Evolutionary conservation across 2,888 invertebrate genomes (phyloP).

Genomic region (Drosophila tanythrix): DNA sequence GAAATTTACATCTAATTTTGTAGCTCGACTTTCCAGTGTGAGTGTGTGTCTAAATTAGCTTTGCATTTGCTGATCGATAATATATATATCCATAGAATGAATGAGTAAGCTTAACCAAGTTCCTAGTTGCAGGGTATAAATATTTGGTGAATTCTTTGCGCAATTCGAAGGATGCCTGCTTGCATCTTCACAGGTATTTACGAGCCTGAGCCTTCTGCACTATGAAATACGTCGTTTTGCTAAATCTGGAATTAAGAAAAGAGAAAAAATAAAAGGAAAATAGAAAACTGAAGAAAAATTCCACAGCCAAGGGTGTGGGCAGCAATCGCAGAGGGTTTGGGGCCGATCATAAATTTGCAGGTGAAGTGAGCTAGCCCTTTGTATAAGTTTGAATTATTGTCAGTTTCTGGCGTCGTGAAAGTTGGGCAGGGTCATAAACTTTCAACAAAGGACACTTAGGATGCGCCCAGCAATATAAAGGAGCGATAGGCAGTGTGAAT

Average conservation of each 20-base stretch:
- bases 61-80: not conserved
- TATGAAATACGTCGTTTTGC: constrained; percentile 62
- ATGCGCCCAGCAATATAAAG: constrained; percentile 36
- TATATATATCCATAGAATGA: not conserved
- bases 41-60: not conserved
- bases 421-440: constrained; percentile 56
- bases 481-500: constrained; percentile 13
- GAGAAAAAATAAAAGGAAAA: constrained; percentile 8
- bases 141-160: constrained; percentile 40
- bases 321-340: constrained; percentile 24
- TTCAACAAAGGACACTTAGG: constrained; percentile 49
- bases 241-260: constrained; percentile 36
- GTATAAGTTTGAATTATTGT: constrained; percentile 76
- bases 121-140: constrained; percentile 16
- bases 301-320: constrained; percentile 13
- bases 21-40: not conserved
- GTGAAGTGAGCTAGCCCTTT: constrained; percentile 65
- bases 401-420: constrained; percentile 49
- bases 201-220: constrained; percentile 63
- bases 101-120: not conserved
- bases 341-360: constrained; percentile 70
- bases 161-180: constrained; percentile 46
- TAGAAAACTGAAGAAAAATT: constrained; percentile 23
- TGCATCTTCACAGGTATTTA: constrained; percentile 62
- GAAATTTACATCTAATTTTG: not conserved